These are phyloP conservation scores for Alsophila aescularia DNA, from an alignment of 2,888 invertebrate species.

Conservation along the genomic window DNA sequence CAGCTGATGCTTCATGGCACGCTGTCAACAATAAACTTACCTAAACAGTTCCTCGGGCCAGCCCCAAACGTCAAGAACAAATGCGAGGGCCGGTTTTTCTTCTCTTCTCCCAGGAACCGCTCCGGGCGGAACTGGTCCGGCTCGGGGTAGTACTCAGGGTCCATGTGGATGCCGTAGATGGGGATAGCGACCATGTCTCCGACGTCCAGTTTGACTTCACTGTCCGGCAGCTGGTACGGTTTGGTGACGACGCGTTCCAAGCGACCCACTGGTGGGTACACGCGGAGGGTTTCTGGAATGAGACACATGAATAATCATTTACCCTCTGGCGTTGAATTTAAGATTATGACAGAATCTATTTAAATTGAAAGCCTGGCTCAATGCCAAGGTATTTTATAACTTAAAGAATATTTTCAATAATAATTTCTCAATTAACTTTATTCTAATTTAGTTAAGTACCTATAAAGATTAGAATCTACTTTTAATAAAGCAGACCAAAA, in stretches of 20 bases:
- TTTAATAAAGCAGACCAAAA: too few relatives aligned
- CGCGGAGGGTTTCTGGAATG: slow-evolving; percentile 82
- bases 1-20: too few relatives aligned
- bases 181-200: slow-evolving; percentile 77
- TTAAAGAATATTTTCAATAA: too few relatives aligned
- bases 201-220: slow-evolving; percentile 67
- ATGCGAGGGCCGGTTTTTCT: slow-evolving; percentile 74
- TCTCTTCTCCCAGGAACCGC: slow-evolving; percentile 82
- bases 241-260: slow-evolving; percentile 83
- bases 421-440: too few relatives aligned
- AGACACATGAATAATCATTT: too few relatives aligned
- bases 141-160: slow-evolving; percentile 81
- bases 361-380: too few relatives aligned
- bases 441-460: too few relatives aligned
- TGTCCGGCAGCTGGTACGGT: slow-evolving; percentile 79
- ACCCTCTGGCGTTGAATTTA: too few relatives aligned
- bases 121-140: slow-evolving; percentile 82
- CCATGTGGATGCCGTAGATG: slow-evolving; percentile 80
- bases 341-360: too few relatives aligned
- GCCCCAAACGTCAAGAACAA: slow-evolving; percentile 82
- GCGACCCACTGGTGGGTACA: slow-evolving; percentile 82
- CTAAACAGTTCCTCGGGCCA: slow-evolving; percentile 82
- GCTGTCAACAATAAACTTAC: slow-evolving; percentile 43
- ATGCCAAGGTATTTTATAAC: too few relatives aligned
- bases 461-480: too few relatives aligned